Base-by-base conservation (phyloP, 2,888 invertebrate genomes). In the Eledone cirrhosa region DNA sequence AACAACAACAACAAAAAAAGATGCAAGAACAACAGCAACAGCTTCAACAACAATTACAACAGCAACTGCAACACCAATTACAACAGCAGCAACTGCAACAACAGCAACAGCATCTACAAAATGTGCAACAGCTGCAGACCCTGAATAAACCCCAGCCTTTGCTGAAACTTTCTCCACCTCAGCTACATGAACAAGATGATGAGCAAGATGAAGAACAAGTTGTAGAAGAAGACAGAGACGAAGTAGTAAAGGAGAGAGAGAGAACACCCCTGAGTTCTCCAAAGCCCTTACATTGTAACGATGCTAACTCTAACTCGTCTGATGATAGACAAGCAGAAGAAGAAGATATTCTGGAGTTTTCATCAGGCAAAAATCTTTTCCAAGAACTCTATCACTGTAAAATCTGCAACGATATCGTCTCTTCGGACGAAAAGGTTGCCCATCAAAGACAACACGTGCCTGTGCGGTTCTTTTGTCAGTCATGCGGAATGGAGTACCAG, bases 311-410 rank as follows among this genome's bases (percentile, higher is more conserved):
- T 7, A 33, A 33, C 22, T 69, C 72, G 22, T 72, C 72, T 41
- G n/a, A 33, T n/a, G 41, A 72, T 31, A 29, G 41, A n/a, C 31
- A 29, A n/a, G 22, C 22, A n/a, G 29, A 11, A 11, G 29, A 29
- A 19, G 72, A 72, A 13, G 72, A 72, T 4, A 31, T 41, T 22
- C 31, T 41, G 7, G 41, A n/a, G 72, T 31, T 22, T 2, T 72
- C 72, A 13, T 72, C 72, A 4, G 78, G 80, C 0, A 80, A 80
- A 74, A 80, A 85, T 29, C 80, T 85, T 81, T 85, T 84, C 78
- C 85, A 86, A 72, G 86, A 86, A 79, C 80, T 86, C n/a, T 86
- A 85, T 78, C 86, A 86, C 74, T 87, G 87, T 79, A 86, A 86
- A 77, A 80, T 85, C 0, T 86, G 86, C 80, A 86, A 87, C 69